These are phyloP conservation scores for Helicoverpa armigera DNA, from an alignment of 1,140 invertebrate genomes.

Conservation along the genomic window DNA sequence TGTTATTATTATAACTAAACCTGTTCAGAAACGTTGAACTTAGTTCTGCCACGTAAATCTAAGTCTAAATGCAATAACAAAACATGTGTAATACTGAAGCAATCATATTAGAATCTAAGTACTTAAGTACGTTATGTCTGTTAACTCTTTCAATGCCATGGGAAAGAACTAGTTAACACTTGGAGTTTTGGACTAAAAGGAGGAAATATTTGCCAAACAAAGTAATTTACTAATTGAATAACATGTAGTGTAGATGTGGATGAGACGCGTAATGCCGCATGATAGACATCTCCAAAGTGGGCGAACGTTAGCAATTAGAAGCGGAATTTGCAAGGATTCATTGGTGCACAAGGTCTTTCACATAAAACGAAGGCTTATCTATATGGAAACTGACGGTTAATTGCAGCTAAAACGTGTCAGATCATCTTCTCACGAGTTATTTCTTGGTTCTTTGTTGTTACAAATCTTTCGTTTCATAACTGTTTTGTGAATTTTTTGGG, in stretches of 20 bases:
- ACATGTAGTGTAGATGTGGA: background rate
- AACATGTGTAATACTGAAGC: background rate
- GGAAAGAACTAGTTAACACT: background rate
- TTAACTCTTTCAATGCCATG: constrained; percentile 5
- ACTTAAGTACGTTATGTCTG: background rate
- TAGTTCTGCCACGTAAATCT: background rate
- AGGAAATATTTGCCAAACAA: background rate
- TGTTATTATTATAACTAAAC: constrained; percentile 23
- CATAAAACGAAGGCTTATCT: constrained; percentile 35
- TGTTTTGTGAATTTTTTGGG: background rate
- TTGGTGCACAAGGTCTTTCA: constrained; percentile 50
- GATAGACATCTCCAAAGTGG: constrained; percentile 6
- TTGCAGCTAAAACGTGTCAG: constrained; percentile 16
- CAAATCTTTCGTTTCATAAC: background rate
- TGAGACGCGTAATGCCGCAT: background rate
- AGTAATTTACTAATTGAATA: constrained; percentile 8
- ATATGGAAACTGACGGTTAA: background rate
- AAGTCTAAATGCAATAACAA: background rate
- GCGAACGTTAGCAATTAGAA: constrained; percentile 10
- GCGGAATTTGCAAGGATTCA: constrained; percentile 47
- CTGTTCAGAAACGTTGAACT: background rate
- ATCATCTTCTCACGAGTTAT: constrained; percentile 22
- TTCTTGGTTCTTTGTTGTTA: constrained; percentile 3
- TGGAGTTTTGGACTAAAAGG: background rate
- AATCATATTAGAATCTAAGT: background rate